Percentiles rank a stretch among this genome's conserved stretches.
phyloP scores from a whole-genome alignment of 2,113 vertebrate genomes.

The Melanotaenia duboulayi region DNA sequence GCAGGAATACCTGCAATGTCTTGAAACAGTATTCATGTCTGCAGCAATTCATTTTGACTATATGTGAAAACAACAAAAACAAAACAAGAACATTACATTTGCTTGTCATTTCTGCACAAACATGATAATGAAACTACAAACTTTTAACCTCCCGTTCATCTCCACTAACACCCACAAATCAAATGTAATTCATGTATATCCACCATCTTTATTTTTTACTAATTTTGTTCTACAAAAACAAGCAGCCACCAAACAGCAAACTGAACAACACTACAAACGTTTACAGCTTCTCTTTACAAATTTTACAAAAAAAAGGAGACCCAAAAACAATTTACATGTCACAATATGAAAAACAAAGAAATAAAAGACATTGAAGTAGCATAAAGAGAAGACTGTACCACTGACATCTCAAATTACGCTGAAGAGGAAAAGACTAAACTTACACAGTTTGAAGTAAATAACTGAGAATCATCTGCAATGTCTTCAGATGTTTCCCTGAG shows the following conservation, averaged over 20 bases:
- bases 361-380: background rate
- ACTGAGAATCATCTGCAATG: no score
- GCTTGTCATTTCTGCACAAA: no score
- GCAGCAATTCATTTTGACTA: no score
- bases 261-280: background rate
- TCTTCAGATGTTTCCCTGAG: slow-evolving; percentile 5
- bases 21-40: no score
- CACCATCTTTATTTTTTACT: background rate
- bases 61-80: no score
- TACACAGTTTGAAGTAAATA: no score
- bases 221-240: background rate
- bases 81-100: no score
- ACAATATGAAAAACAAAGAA: background rate
- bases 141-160: background rate
- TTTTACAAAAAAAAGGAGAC: slow-evolving; percentile 1
- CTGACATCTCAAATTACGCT: background rate
- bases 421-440: background rate
- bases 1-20: no score
- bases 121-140: background rate
- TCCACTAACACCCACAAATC: background rate
- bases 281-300: slow-evolving; percentile 9
- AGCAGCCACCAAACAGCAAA: background rate
- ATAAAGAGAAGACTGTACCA: background rate
- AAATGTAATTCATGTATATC: background rate
- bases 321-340: background rate